A percentile compares a stretch with the other conserved stretches of the same genome.
These are phyloP conservation scores for Oscheius myriophilus DNA, from an alignment of 2,888 invertebrate genomes.

Conservation along the genomic window DNA sequence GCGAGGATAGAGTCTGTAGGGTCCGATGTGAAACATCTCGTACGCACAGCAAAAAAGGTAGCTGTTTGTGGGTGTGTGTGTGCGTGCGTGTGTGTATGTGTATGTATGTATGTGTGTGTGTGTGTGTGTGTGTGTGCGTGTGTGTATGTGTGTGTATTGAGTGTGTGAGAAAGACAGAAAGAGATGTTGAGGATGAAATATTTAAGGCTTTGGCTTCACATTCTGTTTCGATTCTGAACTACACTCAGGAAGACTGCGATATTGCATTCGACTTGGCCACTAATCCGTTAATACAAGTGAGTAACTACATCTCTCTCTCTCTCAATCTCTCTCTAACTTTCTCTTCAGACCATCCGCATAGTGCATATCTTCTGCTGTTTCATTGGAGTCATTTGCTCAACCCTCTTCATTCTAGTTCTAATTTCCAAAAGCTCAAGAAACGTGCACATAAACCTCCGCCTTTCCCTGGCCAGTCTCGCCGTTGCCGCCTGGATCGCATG, in stretches of 20 bases:
- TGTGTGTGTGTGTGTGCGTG: no score
- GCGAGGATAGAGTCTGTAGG: neutral
- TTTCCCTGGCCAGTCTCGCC: slow-evolving; percentile 46
- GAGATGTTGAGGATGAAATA: neutral
- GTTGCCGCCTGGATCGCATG: slow-evolving; percentile 50
- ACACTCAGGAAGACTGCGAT: slow-evolving; percentile 45
- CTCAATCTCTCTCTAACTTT: slow-evolving; percentile 15
- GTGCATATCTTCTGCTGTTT: slow-evolving; percentile 48
- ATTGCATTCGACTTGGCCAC: slow-evolving; percentile 45
- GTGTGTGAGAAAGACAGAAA: no score
- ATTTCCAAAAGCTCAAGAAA: slow-evolving; percentile 40
- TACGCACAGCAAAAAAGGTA: slow-evolving; percentile 3
- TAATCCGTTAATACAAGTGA: slow-evolving; percentile 48
- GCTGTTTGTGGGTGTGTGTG: no score
- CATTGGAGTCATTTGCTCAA: slow-evolving; percentile 42
- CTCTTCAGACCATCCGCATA: slow-evolving; percentile 48
- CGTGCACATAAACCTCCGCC: slow-evolving; percentile 50
- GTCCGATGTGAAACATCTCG: slow-evolving; percentile 5
- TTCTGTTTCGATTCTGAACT: slow-evolving; percentile 51
- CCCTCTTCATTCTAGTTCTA: slow-evolving; percentile 51
- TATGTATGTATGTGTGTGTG: no score
- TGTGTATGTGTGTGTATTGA: no score
- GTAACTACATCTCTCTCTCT: no score
- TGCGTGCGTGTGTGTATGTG: no score
- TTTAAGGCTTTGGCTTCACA: slow-evolving; percentile 41